Evolutionary conservation across 2,797 vertebrate species (phyloP).

Genomic region (Labeo calbasu): DNA sequence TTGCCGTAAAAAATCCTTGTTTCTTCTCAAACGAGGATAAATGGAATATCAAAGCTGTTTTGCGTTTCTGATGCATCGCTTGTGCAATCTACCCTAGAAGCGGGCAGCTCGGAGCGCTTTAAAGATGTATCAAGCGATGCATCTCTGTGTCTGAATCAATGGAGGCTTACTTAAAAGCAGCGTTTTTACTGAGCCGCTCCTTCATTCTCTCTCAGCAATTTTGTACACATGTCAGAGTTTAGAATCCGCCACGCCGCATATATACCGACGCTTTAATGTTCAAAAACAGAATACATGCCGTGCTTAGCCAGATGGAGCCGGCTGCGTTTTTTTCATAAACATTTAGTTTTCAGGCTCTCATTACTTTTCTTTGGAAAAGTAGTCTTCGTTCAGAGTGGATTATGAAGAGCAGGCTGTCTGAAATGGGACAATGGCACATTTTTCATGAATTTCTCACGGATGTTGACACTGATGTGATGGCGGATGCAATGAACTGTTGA

Average conservation of each 20-base stretch:
- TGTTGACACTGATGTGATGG: constrained; percentile 35
- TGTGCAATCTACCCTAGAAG: neutral
- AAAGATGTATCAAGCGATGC: constrained; percentile 6
- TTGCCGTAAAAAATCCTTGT: neutral
- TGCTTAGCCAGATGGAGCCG: constrained; percentile 11
- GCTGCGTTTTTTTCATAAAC: constrained; percentile 10
- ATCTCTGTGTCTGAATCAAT: constrained; percentile 7
- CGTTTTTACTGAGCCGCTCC: constrained; percentile 15
- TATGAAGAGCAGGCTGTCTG: constrained; percentile 30
- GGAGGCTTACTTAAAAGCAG: constrained; percentile 23
- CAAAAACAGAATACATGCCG: constrained; percentile 7
- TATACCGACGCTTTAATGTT: constrained; percentile 23
- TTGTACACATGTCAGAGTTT: neutral
- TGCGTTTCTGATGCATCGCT: neutral
- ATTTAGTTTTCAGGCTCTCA: constrained; percentile 42
- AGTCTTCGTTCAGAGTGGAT: constrained; percentile 22
- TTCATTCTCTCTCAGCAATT: constrained; percentile 8
- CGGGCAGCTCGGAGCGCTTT: neutral
- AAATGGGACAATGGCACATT: constrained; percentile 45
- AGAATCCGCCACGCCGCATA: neutral
- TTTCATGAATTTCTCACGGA: constrained; percentile 28
- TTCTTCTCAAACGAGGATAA: neutral
- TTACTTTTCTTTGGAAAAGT: constrained; percentile 38
- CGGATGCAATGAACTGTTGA: constrained; percentile 43
- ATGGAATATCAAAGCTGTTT: constrained; percentile 12